Evolutionary conservation across 2,113 vertebrate genomes (phyloP), one percentile per base, ranked within the genome.

Genomic region (Galemys pyrenaicus): DNA sequence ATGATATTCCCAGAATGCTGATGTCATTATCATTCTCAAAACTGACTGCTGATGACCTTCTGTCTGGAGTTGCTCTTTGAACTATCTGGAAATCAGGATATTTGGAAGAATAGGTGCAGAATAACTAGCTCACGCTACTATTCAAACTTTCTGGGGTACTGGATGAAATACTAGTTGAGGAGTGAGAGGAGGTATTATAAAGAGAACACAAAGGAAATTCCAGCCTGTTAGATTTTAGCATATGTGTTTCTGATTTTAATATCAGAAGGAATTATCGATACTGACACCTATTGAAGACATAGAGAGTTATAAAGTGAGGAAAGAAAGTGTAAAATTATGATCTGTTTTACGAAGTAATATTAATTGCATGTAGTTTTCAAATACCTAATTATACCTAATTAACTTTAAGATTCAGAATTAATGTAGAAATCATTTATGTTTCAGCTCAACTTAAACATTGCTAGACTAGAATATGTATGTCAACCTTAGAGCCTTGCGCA

Each of bases 401-500:
- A 71, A 15, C 1, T 62, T 1, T 64, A 26, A 32, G 1, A 75
- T 64, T 75, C 82, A 86, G 2, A 35, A 79, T 84, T 74, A 75
- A 74, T 60, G 56, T 82, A 24, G 51, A 89, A 37, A 70, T 71
- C 7, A 79, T 74, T 77, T 51, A 70, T 79, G 12, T 64, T 90
- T 91, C 37, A 86, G 46, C 71, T 60, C 73, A 92, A 58, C 46
- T 26, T 85, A 93, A 86, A 83, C 39, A 83, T 70, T 54, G 7
- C 9, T 73, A 9, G n/a, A 37, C 17, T 88, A 37, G 17, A 80
- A 74, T 64, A 70, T n/a, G 6, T 54, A 75, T 39, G 1, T 37
- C 44, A 68, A 35, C 32, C 28, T 95, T 30, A 85, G 39, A 91
- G 56, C 70, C 16, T 58, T 88, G 26, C 0, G 70, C 32, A 35